A percentile compares a stretch with the other conserved stretches of the same genome.
phyloP scores from a whole-genome alignment of 2,113 vertebrate genomes.

The Toxotes chatareus region DNA sequence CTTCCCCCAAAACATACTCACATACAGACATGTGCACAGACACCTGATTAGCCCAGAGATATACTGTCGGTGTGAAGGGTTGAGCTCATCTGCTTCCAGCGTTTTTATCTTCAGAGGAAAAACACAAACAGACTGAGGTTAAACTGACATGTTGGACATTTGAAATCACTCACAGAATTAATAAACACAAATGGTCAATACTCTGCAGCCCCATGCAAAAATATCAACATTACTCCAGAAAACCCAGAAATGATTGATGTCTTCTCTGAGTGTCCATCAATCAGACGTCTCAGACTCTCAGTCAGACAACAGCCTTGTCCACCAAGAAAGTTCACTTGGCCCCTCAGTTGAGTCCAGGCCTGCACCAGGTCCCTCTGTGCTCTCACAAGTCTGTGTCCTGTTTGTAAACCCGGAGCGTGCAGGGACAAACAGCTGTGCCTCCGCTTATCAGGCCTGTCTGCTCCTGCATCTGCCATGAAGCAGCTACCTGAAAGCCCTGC shows the following conservation, averaged over 20 bases:
- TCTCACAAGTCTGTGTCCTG: slow-evolving; percentile 23
- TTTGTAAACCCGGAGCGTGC: slow-evolving; percentile 49
- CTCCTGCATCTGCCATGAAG: slow-evolving; percentile 16
- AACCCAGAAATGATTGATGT: background rate
- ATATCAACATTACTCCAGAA: background rate
- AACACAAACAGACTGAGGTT: background rate
- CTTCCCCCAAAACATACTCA: slow-evolving; percentile 1
- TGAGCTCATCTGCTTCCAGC: background rate
- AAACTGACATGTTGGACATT: background rate
- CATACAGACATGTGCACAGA: slow-evolving; percentile 1
- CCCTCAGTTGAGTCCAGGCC: slow-evolving; percentile 11
- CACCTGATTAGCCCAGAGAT: slow-evolving; percentile 4
- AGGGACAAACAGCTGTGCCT: slow-evolving; percentile 48
- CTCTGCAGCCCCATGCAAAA: background rate
- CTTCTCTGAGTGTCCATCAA: background rate
- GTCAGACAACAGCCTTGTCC: background rate
- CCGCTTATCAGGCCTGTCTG: slow-evolving; percentile 38
- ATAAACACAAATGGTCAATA: background rate
- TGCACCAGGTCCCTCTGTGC: slow-evolving; percentile 4
- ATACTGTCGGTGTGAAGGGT: background rate
- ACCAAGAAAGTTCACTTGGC: slow-evolving; percentile 6
- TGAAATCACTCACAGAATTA: background rate
- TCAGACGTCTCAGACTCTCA: background rate
- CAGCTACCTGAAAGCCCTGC: slow-evolving; percentile 8
- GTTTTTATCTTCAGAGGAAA: background rate